phyloP scores from a whole-genome alignment of 2,797 vertebrate genomes.

The Dicrostonyx torquatus region DNA sequence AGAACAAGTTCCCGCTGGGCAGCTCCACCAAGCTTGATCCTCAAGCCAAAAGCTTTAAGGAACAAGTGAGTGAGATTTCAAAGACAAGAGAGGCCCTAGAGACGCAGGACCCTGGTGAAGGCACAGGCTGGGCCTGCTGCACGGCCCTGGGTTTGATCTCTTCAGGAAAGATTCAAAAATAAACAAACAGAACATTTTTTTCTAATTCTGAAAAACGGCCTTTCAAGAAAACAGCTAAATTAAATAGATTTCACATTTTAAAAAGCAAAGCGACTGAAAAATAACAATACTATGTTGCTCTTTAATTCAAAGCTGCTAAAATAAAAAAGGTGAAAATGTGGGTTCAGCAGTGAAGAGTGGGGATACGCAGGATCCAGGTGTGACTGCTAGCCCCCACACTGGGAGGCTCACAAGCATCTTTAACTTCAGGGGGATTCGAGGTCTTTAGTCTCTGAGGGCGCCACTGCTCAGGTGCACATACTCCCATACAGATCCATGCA shows the following conservation, averaged over 20 bases:
- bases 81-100: neutral
- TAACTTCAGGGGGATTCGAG: neutral
- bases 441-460: neutral
- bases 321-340: neutral
- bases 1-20: neutral
- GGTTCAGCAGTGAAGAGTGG: neutral
- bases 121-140: neutral
- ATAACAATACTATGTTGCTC: neutral
- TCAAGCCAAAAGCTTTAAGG: constrained; percentile 36
- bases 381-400: neutral
- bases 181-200: neutral
- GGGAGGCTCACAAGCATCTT: neutral
- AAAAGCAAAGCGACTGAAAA: constrained; percentile 50
- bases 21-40: constrained; percentile 1
- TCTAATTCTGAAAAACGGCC: neutral
- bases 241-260: constrained; percentile 39
- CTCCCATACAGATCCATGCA: neutral
- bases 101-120: neutral
- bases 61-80: constrained; percentile 32
- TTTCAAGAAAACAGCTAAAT: neutral
- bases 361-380: neutral
- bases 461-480: neutral
- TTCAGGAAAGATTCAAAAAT: neutral
- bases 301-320: neutral
- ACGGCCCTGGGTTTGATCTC: neutral